These are phyloP conservation scores for Thecocarcelia acutangulata DNA, from an alignment of 2,888 invertebrate species.

Conservation along the genomic window DNA sequence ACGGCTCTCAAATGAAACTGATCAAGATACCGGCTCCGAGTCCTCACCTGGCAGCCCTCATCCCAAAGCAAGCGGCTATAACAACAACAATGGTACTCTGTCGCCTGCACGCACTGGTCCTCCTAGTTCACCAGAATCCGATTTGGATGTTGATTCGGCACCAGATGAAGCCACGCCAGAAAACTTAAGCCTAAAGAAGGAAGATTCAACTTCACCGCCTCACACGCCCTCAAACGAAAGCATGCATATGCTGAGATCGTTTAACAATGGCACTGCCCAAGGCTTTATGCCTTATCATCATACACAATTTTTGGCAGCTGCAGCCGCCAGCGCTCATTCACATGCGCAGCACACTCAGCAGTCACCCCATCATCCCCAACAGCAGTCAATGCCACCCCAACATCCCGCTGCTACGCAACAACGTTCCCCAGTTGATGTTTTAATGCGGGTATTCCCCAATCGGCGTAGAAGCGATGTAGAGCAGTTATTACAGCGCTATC, in stretches of 20 bases:
- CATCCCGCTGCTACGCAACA: conserved; percentile 59
- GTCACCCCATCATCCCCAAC: conserved; percentile 73
- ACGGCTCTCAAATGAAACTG: conserved; percentile 81
- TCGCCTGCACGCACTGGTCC: conserved; percentile 81
- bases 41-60: conserved; percentile 81
- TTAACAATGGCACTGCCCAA: conserved; percentile 79
- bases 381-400: conserved; percentile 61
- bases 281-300: conserved; percentile 82
- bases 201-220: conserved; percentile 82
- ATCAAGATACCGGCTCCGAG: conserved; percentile 81
- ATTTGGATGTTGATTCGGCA: conserved; percentile 81
- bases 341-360: conserved; percentile 70
- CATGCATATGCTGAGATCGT: conserved; percentile 78
- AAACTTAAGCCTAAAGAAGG: conserved; percentile 89
- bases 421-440: conserved; percentile 92
- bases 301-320: conserved; percentile 70
- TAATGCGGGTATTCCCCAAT: conserved; percentile 94
- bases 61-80: conserved; percentile 75
- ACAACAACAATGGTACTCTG: conserved; percentile 76
- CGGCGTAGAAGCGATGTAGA: conserved; percentile 93
- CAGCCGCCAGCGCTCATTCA: conserved; percentile 74
- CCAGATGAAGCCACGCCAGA: conserved; percentile 86
- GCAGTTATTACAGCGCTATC: conserved; percentile 89
- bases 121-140: conserved; percentile 81
- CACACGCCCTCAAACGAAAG: conserved; percentile 79